These are phyloP conservation scores for Drosophila murphyi DNA, from an alignment of 1,140 invertebrate species.

Conservation along the genomic window DNA sequence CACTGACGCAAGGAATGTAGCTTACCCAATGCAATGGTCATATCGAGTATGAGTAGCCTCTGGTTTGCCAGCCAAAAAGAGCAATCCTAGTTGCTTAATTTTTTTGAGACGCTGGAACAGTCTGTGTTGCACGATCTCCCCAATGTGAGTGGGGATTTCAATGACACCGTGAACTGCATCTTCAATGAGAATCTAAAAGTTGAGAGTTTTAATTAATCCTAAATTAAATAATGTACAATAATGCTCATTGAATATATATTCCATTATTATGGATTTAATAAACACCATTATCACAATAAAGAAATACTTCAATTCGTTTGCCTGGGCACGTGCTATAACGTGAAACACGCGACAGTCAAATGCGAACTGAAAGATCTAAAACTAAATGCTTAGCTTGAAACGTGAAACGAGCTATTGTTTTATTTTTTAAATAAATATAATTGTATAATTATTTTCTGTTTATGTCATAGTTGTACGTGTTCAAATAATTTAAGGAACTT, in stretches of 20 bases:
- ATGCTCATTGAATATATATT: too few species aligned
- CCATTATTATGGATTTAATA: too few species aligned
- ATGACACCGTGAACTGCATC: conserved; percentile 70
- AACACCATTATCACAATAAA: background rate
- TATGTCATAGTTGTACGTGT: too few species aligned
- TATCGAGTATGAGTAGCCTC: conserved; percentile 56
- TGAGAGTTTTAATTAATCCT: background rate
- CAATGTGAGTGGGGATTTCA: conserved; percentile 48
- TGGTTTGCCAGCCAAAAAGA: conserved; percentile 1
- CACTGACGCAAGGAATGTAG: too few species aligned
- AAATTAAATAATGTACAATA: background rate
- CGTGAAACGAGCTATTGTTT: too few species aligned
- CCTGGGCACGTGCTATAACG: background rate
- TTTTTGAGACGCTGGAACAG: conserved; percentile 69
- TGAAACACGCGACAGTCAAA: background rate
- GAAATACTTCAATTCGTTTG: background rate
- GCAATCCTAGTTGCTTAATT: conserved; percentile 62
- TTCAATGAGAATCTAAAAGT: conserved; percentile 50
- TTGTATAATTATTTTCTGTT: too few species aligned
- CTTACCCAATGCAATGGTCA: conserved; percentile 76
- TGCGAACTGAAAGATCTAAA: background rate
- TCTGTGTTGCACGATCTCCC: conserved; percentile 54
- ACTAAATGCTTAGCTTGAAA: too few species aligned
- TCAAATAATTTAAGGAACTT: too few species aligned
- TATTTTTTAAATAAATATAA: too few species aligned